Evolutionary conservation across 1,140 invertebrate species (phyloP).

Genomic region (Eurosta solidaginis): DNA sequence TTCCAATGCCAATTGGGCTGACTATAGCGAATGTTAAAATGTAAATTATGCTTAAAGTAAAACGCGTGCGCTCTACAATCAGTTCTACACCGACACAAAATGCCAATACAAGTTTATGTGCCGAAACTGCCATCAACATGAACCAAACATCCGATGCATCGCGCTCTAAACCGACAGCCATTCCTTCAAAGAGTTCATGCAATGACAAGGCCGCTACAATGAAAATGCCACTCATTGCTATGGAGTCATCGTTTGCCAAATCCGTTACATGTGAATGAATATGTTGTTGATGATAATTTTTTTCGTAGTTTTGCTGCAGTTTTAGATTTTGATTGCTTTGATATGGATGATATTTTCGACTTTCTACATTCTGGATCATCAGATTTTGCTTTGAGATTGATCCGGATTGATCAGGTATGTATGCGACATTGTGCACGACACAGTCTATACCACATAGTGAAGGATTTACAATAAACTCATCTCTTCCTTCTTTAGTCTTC

Average conservation of each 20-base stretch:
- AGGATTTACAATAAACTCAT: too few relatives aligned
- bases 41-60: slow-evolving; percentile 68
- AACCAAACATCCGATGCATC: slow-evolving; percentile 74
- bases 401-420: neutral
- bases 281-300: slow-evolving; percentile 58
- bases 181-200: slow-evolving; percentile 90
- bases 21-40: slow-evolving; percentile 79
- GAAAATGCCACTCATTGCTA: slow-evolving; percentile 74
- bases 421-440: neutral
- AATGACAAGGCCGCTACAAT: slow-evolving; percentile 86
- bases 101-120: slow-evolving; percentile 88
- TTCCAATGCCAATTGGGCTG: slow-evolving; percentile 77
- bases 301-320: slow-evolving; percentile 40
- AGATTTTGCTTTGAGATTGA: neutral
- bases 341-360: neutral
- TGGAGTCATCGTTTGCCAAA: slow-evolving; percentile 63
- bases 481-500: too few relatives aligned
- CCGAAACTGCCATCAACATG: slow-evolving; percentile 81
- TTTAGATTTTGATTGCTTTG: slow-evolving; percentile 34
- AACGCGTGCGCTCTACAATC: slow-evolving; percentile 69
- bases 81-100: slow-evolving; percentile 84
- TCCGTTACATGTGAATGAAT: slow-evolving; percentile 63
- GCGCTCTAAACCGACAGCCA: slow-evolving; percentile 83
- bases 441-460: neutral
- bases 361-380: slow-evolving; percentile 17